Evolutionary conservation across 1,140 invertebrate genomes (phyloP).

Genomic region (Drosophila triauraria): DNA sequence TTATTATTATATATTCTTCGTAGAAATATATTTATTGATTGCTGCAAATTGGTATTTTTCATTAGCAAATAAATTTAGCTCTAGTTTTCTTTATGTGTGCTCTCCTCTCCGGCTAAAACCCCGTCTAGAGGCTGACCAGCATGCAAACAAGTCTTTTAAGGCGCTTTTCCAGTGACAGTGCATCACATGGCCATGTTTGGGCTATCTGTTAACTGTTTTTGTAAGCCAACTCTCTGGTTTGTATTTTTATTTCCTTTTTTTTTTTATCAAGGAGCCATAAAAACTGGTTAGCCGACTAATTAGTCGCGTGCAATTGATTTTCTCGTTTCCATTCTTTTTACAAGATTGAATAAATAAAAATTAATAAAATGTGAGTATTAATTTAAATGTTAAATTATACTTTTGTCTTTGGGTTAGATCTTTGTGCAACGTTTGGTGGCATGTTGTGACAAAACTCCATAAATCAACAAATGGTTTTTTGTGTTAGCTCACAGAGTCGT

Average conservation of each 20-base stretch:
- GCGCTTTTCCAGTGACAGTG: conserved; percentile 79
- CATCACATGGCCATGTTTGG: conserved; percentile 81
- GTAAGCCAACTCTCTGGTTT: conserved; percentile 53
- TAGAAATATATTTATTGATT: background rate
- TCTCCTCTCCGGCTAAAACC: conserved; percentile 1
- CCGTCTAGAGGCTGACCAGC: conserved; percentile 40
- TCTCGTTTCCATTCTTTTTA: conserved; percentile 12
- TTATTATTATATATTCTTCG: too few relatives aligned
- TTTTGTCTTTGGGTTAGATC: conserved; percentile 19
- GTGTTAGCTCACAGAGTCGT: conserved; percentile 37
- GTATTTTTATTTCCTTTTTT: conserved; percentile 7
- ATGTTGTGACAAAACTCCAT: conserved; percentile 54
- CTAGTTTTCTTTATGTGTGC: background rate
- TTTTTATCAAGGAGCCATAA: conserved; percentile 61
- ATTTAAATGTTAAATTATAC: background rate
- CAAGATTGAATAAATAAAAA: conserved; percentile 4
- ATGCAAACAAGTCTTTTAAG: conserved; percentile 83
- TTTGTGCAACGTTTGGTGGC: conserved; percentile 4
- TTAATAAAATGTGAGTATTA: conserved; percentile 10
- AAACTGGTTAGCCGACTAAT: conserved; percentile 65
- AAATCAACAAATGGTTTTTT: conserved; percentile 44
- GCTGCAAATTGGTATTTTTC: background rate
- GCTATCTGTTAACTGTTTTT: conserved; percentile 78
- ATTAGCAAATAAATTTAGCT: background rate
- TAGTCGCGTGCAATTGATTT: conserved; percentile 58